Base-by-base conservation (phyloP, 2,797 vertebrate genomes). In the Clarias laeviceps region DNA sequence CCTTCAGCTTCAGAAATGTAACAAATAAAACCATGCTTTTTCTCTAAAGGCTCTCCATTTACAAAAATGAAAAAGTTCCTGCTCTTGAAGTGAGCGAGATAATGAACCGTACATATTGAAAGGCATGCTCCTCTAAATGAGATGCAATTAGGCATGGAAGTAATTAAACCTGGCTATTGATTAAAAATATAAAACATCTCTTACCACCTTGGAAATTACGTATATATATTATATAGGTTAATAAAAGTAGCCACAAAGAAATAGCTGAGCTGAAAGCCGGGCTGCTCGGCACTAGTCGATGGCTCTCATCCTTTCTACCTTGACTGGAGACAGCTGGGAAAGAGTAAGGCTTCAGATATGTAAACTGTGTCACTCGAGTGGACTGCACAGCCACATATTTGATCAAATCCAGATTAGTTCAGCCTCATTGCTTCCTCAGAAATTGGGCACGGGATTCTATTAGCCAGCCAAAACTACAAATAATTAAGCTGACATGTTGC, bases 381-480 rank as follows among this genome's bases (percentile, higher is more conserved):
- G 78, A 83, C 85, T 45, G 80, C 82, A 84, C 81, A 82, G 79
- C n/a, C 80, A 83, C 81, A 84, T 85, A 90, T 89, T 90, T 90
- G 84, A 91, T 91, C 85, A 91, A 89, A 91, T 87, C 80, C 81
- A 89, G 88, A 91, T 90, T 89, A 88, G 87, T 87, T 87, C 82
- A 84, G 88, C 90, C 86, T 87, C 87, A 88, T 85, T 91, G 88
- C 86, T 85, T 87, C 59, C 68, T 81, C 83, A 64, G 87, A 88
- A 74, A 90, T 85, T 81, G 87, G 87, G 82, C 86, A 50, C 68
- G 77, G 85, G 84, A 85, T 90, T 89, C 82, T 88, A 89, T 89
- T 87, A 91, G 85, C 74, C 77, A 56, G 73, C 65, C 76, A 77
- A 89, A 90, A 90, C 83, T 84, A 85, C 74, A 86, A 81, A 90